Evolutionary conservation across 2,113 vertebrate species (phyloP), one percentile per base, ranked within the genome.

Genomic region (Pollachius pollachius): DNA sequence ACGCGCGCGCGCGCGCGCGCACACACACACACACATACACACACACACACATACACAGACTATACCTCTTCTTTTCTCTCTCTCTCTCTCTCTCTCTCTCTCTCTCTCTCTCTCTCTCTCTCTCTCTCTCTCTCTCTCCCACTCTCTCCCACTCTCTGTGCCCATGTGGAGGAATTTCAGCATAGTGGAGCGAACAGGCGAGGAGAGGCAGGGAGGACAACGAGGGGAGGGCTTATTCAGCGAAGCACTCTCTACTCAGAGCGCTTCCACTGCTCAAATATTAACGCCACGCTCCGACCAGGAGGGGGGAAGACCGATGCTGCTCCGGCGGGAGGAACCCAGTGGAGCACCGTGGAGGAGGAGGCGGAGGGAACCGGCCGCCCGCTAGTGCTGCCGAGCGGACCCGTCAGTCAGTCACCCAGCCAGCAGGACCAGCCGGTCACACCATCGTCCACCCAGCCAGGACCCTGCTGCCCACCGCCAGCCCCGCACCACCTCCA

Each of bases 151-250:
- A 65, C 76, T 79, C 71, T 23, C 65, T 75, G 77, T 84, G 78
- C 76, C 72, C 77, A 80, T 87, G 77, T 88, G 85, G 81, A 88
- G 81, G 83, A 88, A 83, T 89, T 85, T 82, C 78, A 85, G 80
- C 77, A 41, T 64, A 68, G 80, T 69, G 69, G 75, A 83, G 79
- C 68, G 72, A 17, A 23, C 30, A 7, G 27, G 58, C 18, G 27
- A 41, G 21, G 65, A 15, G 68, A 52, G 48, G 52, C 56, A 17
- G 71, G 79, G 76, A 68, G 83, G 18, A 18, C 37, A 77, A 54
- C 72, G 69, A 78, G 84, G 67, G 74, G 30, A 37, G 62, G 41
- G 41, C 41, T 48, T 13, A 48, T 48, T 16, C 71, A 75, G 83
- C 81, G 84, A 75, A 74, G 82, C 79, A 75, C 61, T 73, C 76